A percentile compares a stretch with the other conserved stretches of the same genome.
Conservation (phyloP, 1,140 invertebrate species). For the Neelides sp. region DNA sequence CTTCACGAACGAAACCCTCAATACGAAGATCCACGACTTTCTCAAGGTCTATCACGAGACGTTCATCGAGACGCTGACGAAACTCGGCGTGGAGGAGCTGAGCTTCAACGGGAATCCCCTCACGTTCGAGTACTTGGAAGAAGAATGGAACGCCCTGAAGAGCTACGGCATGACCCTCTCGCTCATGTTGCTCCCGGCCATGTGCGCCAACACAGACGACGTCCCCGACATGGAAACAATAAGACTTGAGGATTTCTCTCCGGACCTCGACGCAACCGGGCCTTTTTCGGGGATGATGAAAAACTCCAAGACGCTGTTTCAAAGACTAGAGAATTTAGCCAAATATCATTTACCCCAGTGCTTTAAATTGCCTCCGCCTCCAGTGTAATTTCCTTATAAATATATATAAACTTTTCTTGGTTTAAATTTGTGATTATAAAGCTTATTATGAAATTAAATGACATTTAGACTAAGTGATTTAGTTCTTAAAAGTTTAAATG, state of each 20-base stretch:
- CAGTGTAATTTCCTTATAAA: too few relatives aligned
- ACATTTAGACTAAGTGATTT: too few relatives aligned
- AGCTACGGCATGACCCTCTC: slow-evolving; percentile 6
- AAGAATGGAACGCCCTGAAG: slow-evolving; percentile 9
- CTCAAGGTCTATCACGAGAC: slow-evolving; percentile 12
- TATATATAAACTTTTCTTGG: too few relatives aligned
- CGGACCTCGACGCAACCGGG: too few relatives aligned
- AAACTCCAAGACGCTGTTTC: background rate
- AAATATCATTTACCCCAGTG: slow-evolving; percentile 8
- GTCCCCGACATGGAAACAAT: slow-evolving; percentile 1
- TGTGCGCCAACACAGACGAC: slow-evolving; percentile 3
- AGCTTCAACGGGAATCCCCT: background rate
- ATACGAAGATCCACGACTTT: background rate
- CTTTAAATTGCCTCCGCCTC: background rate
- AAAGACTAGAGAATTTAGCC: background rate
- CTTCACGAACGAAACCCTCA: background rate
- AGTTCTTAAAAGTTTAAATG: too few relatives aligned
- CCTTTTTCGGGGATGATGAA: too few relatives aligned
- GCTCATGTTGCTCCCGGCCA: slow-evolving; percentile 4
- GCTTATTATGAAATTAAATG: too few relatives aligned
- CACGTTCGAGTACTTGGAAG: slow-evolving; percentile 6
- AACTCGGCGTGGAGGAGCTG: background rate
- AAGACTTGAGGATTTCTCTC: background rate
- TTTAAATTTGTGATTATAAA: too few relatives aligned
- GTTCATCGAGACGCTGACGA: background rate